Evolutionary conservation across 53 echinoderm and acorn worm genomes (phyloP).

Genomic region (Pentamera pediparva): DNA sequence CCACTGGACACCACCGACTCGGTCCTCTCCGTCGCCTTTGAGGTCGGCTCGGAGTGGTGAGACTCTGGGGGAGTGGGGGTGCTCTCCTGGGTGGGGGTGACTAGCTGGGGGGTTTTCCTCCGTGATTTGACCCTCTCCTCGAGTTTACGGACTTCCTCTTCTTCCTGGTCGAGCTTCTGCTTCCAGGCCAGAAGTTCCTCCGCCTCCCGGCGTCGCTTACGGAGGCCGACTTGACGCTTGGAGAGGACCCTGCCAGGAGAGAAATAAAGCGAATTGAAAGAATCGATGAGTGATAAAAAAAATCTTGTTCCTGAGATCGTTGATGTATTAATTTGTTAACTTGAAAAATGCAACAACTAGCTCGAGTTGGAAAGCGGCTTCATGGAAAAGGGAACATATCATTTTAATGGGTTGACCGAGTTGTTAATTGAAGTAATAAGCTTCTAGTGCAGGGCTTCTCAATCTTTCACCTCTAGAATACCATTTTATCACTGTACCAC

Average conservation of each 20-base stretch:
- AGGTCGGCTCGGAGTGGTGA: neutral
- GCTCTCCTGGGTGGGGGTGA: neutral
- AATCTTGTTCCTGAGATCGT: too few relatives aligned
- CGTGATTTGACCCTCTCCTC: constrained; percentile 41
- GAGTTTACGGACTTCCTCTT: constrained; percentile 57
- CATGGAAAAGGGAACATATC: too few relatives aligned
- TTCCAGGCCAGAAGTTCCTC: constrained; percentile 94
- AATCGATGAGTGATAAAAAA: too few relatives aligned
- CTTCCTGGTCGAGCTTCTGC: constrained; percentile 85
- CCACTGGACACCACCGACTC: constrained; percentile 16
- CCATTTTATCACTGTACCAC: too few relatives aligned
- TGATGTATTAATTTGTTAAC: too few relatives aligned
- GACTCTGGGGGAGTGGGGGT: neutral
- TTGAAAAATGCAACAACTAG: too few relatives aligned
- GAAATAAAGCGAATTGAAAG: too few relatives aligned
- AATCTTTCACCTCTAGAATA: too few relatives aligned
- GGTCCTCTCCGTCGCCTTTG: constrained; percentile 9
- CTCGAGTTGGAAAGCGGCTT: too few relatives aligned
- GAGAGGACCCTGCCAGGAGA: constrained; percentile 49
- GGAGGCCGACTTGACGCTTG: constrained; percentile 80
- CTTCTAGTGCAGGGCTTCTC: too few relatives aligned
- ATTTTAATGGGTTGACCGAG: too few relatives aligned
- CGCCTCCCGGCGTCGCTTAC: constrained; percentile 67
- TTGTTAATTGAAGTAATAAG: too few relatives aligned
- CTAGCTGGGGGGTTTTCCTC: constrained; percentile 27